These are phyloP conservation scores for Drosophila oshimai DNA, from an alignment of 1,140 invertebrate species.

Conservation along the genomic window DNA sequence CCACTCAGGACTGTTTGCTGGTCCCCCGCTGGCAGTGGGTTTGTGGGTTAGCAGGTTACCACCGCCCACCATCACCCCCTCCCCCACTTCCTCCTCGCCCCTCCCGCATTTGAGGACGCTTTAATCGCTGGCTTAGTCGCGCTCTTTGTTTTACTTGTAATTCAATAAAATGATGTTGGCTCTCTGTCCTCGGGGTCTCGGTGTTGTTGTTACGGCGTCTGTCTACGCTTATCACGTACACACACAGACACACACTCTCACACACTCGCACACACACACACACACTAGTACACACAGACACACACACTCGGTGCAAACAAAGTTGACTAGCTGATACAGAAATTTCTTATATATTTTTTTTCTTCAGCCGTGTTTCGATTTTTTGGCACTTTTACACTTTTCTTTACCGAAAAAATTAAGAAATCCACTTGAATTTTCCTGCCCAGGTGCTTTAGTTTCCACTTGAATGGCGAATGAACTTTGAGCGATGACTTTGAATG, in stretches of 20 bases:
- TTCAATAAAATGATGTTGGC: conserved; percentile 60
- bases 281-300: conserved; percentile 17
- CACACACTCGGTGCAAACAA: conserved; percentile 18
- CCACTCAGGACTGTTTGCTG: conserved; percentile 26
- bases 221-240: conserved; percentile 70
- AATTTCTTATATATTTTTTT: conserved; percentile 55
- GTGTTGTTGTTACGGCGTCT: conserved; percentile 73
- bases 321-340: conserved; percentile 73
- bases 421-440: conserved; percentile 14
- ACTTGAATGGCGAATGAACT: not conserved
- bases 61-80: not conserved
- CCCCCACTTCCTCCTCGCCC: not conserved
- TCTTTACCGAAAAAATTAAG: conserved; percentile 9
- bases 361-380: conserved; percentile 68
- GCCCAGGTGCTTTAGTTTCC: not conserved
- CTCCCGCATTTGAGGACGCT: conserved; percentile 19
- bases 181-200: conserved; percentile 14
- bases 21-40: conserved; percentile 40
- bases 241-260: conserved; percentile 14
- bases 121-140: conserved; percentile 57
- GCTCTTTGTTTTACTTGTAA: conserved; percentile 72
- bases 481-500: conserved; percentile 3
- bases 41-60: conserved; percentile 59
- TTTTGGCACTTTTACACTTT: conserved; percentile 44
- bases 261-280: conserved; percentile 12